phyloP scores from a whole-genome alignment of 92 coral and sea anemone genomes.

The Phymanthus crucifer region DNA sequence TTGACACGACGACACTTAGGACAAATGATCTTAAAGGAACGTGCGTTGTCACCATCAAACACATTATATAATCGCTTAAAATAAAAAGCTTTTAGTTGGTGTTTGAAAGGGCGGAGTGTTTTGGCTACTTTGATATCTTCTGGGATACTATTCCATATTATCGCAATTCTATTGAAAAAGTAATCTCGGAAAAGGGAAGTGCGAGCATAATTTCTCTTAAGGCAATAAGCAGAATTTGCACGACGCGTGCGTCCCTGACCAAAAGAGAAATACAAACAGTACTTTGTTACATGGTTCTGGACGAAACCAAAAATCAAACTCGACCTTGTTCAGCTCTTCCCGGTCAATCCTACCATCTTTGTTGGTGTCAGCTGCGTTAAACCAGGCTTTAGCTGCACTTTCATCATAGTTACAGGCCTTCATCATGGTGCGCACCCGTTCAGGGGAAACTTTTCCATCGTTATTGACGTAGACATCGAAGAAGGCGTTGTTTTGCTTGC shows the following conservation, averaged over 20 bases:
- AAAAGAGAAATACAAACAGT: conserved; percentile 16
- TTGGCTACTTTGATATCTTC: conserved; percentile 17
- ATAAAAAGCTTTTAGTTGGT: conserved; percentile 8
- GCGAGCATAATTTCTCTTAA: conserved; percentile 14
- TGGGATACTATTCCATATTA: conserved; percentile 39
- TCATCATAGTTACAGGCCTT: too few relatives aligned
- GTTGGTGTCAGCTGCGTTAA: too few relatives aligned
- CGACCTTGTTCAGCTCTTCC: too few relatives aligned
- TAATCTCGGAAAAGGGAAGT: conserved; percentile 30
- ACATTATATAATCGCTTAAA: conserved; percentile 13
- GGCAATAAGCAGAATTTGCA: background rate
- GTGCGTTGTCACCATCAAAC: conserved; percentile 10
- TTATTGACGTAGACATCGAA: too few relatives aligned
- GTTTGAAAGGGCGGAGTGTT: conserved; percentile 20
- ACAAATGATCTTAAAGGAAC: conserved; percentile 15
- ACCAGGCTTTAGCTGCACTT: too few relatives aligned
- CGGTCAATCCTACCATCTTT: too few relatives aligned
- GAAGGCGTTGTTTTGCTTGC: too few relatives aligned
- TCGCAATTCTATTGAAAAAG: conserved; percentile 31
- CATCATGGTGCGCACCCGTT: too few relatives aligned
- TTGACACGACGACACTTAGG: conserved; percentile 8
- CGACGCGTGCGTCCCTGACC: conserved; percentile 15
- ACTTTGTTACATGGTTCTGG: too few relatives aligned
- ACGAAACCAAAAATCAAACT: too few relatives aligned
- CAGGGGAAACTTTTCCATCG: too few relatives aligned